Evolutionary conservation across 2,797 vertebrate species (phyloP), one percentile per base, ranked within the genome.

Genomic region (Amazona ochrocephala): DNA sequence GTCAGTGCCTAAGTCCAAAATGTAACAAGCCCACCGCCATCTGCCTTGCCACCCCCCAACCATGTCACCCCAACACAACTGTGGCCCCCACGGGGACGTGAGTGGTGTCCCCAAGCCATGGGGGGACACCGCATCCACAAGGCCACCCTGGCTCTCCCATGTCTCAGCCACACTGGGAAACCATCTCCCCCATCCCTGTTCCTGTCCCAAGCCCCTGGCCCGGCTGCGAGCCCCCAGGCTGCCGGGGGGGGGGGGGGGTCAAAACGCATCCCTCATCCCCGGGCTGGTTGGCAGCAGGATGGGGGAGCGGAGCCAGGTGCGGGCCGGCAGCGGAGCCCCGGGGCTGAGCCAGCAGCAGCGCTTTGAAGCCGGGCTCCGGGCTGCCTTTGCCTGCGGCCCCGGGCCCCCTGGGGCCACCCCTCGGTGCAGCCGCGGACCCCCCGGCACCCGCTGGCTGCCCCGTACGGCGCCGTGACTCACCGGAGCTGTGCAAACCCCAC

Each of bases 381-480:
- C 18, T 64, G 76, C 47, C 32, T 62, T 39, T 0, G 8, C 77
- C 72, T 6, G 3, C 5, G 5, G 90, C 24, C 41, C 44, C 4
- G 4, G 26, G 18, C n/a, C 70, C 86, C 45, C n/a, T 1, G 47
- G 78, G 78, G 54, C 13, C 21, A 54, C n/a, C 53, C 84, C 73
- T 61, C 23, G 7, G 44, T 60, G 74, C 70, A 51, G 54, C 70
- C 8, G 4, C 41, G 1, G 77, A 84, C 68, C 56, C 80, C 79
- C 61, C 3, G 91, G 84, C 87, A 30, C 37, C 89, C 32, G 6
- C 68, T 66, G 84, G 37, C 70, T 86, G 65, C 58, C 58, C 83
- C 2, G 64, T 87, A 42, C 34, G 23, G 58, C 54, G 89, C 80
- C 67, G 18, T 97, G 95, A 97, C 77, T 96, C 95, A 90, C 11